Percentiles rank a stretch among this genome's conserved stretches.
Evolutionary conservation across 2,113 vertebrate species (phyloP).

Genomic region (Dromiciops gliroides): DNA sequence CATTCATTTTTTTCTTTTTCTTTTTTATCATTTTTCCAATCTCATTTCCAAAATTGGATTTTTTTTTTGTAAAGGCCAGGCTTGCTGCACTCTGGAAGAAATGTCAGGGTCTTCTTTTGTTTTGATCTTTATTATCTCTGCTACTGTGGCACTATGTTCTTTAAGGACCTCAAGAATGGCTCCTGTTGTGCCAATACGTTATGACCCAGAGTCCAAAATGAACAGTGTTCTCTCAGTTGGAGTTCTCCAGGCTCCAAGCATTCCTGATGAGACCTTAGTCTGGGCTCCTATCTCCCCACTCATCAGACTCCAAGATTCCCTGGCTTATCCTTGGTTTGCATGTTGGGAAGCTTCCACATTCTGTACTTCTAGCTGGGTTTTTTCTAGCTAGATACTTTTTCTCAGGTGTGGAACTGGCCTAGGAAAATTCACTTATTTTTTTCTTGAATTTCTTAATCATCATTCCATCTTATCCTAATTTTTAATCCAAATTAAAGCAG

Average conservation of each 20-base stretch:
- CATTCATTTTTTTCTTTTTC: not conserved
- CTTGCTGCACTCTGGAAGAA: not conserved
- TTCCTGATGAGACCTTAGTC: not conserved
- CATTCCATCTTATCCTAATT: no score
- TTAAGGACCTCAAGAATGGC: not conserved
- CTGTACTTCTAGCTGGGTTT: no score
- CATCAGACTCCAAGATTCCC: no score
- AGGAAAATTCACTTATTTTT: no score
- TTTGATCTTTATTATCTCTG: not conserved
- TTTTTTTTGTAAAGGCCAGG: not conserved
- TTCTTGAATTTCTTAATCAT: no score
- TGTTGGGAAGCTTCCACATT: no score
- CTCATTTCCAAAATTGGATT: not conserved
- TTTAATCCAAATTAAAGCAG: no score
- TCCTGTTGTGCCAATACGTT: not conserved
- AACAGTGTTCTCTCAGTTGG: not conserved
- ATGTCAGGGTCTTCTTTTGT: not conserved
- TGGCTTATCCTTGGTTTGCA: no score
- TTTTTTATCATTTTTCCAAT: not conserved
- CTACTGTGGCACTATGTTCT: not conserved
- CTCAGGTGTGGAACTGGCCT: no score
- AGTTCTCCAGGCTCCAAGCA: not conserved
- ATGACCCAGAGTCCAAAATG: not conserved
- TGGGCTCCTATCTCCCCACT: no score
- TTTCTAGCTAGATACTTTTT: no score